Conservation (phyloP, 2,113 vertebrate genomes). For the human (Homo sapiens) region DNA sequence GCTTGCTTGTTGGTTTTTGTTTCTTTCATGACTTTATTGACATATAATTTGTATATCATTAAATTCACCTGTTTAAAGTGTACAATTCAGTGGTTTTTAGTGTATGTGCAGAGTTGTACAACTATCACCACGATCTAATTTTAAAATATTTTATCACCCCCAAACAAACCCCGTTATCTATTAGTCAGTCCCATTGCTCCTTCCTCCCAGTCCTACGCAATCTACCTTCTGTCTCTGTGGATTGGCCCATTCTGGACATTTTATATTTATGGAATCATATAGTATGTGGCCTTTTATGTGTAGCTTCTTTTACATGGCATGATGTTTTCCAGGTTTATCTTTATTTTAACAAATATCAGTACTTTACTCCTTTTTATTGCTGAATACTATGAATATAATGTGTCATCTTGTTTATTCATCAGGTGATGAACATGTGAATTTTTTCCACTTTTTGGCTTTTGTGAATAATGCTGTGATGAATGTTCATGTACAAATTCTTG, state of each 20-base stretch:
- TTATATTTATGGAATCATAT: not conserved
- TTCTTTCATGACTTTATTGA: slow-evolving; percentile 34
- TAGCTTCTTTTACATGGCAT: not conserved
- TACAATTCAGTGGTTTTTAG: not conserved
- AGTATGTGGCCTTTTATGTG: not conserved
- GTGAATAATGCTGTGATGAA: not conserved
- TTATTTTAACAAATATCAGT: not conserved
- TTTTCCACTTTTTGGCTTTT: not conserved
- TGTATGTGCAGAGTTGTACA: not conserved
- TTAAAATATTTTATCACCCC: not conserved
- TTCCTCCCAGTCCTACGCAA: not conserved
- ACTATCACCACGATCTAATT: not conserved
- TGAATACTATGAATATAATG: not conserved
- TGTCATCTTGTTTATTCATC: not conserved
- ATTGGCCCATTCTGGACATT: not conserved
- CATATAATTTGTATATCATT: not conserved
- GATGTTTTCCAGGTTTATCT: not conserved
- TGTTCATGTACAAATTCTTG: not conserved
- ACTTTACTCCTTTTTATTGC: not conserved
- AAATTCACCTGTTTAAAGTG: not conserved
- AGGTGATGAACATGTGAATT: not conserved
- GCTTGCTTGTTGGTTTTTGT: not conserved
- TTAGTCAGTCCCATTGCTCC: not conserved
- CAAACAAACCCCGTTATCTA: not conserved
- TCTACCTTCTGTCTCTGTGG: not conserved